These are phyloP conservation scores for Leptopilina drosophilae DNA, from an alignment of 2,888 invertebrate species.

Conservation along the genomic window DNA sequence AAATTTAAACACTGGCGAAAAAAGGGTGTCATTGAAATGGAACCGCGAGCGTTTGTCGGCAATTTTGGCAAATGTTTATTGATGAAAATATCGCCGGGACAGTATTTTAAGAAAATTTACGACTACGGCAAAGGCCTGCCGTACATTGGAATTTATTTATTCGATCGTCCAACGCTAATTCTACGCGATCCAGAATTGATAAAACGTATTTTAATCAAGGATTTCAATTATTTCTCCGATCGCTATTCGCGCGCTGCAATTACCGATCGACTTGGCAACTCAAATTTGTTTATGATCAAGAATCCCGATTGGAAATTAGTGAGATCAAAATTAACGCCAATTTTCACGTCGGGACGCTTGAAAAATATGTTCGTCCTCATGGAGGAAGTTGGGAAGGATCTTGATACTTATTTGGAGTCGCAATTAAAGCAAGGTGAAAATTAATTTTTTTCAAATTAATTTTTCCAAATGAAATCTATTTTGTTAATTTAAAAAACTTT, in stretches of 20 bases:
- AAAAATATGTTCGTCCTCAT: constrained; percentile 69
- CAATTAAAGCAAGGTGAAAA: constrained; percentile 59
- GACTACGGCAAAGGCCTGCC: constrained; percentile 65
- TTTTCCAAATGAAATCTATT: too few species aligned
- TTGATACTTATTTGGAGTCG: constrained; percentile 57
- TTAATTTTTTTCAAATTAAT: too few species aligned
- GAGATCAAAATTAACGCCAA: constrained; percentile 76
- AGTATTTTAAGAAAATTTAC: constrained; percentile 74
- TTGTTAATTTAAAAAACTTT: too few species aligned
- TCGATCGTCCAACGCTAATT: constrained; percentile 77
- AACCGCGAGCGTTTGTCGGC: constrained; percentile 76
- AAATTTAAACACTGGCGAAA: constrained; percentile 72
- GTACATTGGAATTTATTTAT: constrained; percentile 73
- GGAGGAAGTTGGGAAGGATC: constrained; percentile 61
- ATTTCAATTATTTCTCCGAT: constrained; percentile 76
- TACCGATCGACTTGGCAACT: constrained; percentile 72
- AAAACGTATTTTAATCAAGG: constrained; percentile 77
- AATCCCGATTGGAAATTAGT: constrained; percentile 77
- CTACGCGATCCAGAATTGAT: constrained; percentile 77
- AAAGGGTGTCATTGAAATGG: constrained; percentile 72
- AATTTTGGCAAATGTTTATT: constrained; percentile 73
- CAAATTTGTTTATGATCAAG: constrained; percentile 76
- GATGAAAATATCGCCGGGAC: constrained; percentile 66
- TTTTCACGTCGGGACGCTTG: constrained; percentile 74
- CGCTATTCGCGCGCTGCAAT: constrained; percentile 68